Conservation (phyloP, 2,113 vertebrate genomes). For the Tricholaema leucomelas region DNA sequence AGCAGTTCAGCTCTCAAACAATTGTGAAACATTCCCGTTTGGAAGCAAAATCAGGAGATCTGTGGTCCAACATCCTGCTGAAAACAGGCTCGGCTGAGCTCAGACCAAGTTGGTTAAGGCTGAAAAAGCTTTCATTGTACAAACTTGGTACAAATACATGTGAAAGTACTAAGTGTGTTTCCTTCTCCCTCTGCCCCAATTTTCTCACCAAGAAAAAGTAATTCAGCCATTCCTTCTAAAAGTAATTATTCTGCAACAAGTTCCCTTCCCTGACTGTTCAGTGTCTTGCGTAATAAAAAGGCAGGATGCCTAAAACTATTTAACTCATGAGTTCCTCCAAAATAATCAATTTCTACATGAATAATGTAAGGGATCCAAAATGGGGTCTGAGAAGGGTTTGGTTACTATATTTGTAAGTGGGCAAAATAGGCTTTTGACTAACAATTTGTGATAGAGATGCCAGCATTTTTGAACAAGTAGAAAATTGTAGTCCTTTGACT, state of each 20-base stretch:
- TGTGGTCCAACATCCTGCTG: not conserved
- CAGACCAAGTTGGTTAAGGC: not conserved
- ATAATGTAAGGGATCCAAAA: not conserved
- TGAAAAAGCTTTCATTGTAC: not conserved
- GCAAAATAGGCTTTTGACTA: not conserved
- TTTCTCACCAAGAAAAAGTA: not conserved
- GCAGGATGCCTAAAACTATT: not conserved
- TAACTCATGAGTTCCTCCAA: not conserved
- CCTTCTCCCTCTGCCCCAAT: not conserved
- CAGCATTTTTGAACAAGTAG: conserved; percentile 30
- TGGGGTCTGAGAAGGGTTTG: not conserved
- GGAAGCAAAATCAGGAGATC: not conserved
- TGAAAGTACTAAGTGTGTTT: not conserved
- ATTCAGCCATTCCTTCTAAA: not conserved
- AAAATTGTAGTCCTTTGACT: conserved; percentile 32
- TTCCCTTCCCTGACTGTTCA: not conserved
- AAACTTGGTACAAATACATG: not conserved
- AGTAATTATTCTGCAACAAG: not conserved
- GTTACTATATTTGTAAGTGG: not conserved
- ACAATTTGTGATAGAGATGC: not conserved
- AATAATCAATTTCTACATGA: not conserved
- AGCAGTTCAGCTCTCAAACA: not conserved
- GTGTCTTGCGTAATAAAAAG: not conserved
- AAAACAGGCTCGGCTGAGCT: not conserved
- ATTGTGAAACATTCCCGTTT: not conserved